These are phyloP conservation scores for Hypothenemus hampei DNA, from an alignment of 1,140 invertebrate genomes.

Conservation along the genomic window DNA sequence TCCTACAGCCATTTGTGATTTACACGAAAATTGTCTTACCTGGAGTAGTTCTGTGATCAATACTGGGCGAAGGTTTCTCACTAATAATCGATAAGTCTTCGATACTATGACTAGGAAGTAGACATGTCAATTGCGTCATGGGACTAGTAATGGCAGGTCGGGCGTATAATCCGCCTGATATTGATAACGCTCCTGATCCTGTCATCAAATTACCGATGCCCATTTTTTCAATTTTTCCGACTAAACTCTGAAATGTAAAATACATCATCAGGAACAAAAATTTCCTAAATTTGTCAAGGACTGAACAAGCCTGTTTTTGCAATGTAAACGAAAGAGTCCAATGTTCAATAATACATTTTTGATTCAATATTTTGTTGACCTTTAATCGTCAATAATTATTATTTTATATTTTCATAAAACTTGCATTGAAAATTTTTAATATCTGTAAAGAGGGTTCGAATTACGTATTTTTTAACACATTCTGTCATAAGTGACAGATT, in stretches of 20 bases:
- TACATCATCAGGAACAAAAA: background rate
- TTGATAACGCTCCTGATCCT: constrained; percentile 53
- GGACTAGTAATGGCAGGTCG: constrained; percentile 59
- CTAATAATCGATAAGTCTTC: constrained; percentile 16
- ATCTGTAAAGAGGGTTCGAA: too few species aligned
- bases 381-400: too few species aligned
- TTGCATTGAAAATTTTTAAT: too few species aligned
- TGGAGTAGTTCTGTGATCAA: constrained; percentile 11
- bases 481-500: too few species aligned
- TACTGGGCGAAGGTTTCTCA: background rate
- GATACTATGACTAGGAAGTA: constrained; percentile 47
- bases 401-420: too few species aligned
- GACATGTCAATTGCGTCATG: constrained; percentile 68
- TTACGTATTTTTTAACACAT: too few species aligned
- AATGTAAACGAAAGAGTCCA: background rate
- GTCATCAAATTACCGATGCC: constrained; percentile 63
- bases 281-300: background rate
- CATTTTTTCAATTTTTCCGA: constrained; percentile 65
- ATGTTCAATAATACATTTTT: constrained; percentile 7
- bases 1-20: background rate
- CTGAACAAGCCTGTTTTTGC: constrained; percentile 6
- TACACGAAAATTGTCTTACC: constrained; percentile 16
- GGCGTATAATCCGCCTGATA: constrained; percentile 53
- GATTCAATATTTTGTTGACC: constrained; percentile 7
- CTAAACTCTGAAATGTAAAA: constrained; percentile 47